Evolutionary conservation across 1,140 invertebrate genomes (phyloP).

Genomic region (Papilio xuthus): DNA sequence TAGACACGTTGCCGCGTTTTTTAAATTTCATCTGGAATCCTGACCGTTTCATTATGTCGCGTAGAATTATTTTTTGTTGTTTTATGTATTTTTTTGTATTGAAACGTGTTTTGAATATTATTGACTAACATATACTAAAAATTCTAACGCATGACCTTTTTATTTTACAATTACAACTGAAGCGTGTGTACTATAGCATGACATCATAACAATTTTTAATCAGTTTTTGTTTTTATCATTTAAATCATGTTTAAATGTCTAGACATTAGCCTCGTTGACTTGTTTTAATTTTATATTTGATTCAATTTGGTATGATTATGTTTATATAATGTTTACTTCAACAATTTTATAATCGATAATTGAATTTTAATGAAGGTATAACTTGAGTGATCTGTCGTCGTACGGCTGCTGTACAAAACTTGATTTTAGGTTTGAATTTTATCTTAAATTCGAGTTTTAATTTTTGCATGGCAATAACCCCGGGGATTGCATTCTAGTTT

Average conservation of each 20-base stretch:
- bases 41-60: slow-evolving; percentile 53
- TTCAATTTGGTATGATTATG: slow-evolving; percentile 52
- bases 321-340: slow-evolving; percentile 78
- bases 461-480: slow-evolving; percentile 75
- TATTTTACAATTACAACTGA: slow-evolving; percentile 74
- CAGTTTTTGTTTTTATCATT: slow-evolving; percentile 45
- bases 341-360: slow-evolving; percentile 59
- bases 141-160: slow-evolving; percentile 78
- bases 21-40: slow-evolving; percentile 62
- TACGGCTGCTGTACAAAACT: slow-evolving; percentile 74
- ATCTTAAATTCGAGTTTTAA: slow-evolving; percentile 77
- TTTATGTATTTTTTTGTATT: slow-evolving; percentile 40
- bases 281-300: slow-evolving; percentile 56
- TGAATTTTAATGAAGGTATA: slow-evolving; percentile 44
- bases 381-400: slow-evolving; percentile 60
- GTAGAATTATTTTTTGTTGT: slow-evolving; percentile 44
- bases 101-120: slow-evolving; percentile 67
- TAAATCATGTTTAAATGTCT: slow-evolving; percentile 47
- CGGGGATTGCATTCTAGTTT: slow-evolving; percentile 77
- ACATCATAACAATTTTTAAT: slow-evolving; percentile 57
- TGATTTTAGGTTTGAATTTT: slow-evolving; percentile 70
- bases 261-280: slow-evolving; percentile 68
- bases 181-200: slow-evolving; percentile 68
- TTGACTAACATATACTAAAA: slow-evolving; percentile 79
- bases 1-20: slow-evolving; percentile 57